Evolutionary conservation across 1,140 invertebrate genomes (phyloP).

Genomic region (Panagrolaimus sp.): DNA sequence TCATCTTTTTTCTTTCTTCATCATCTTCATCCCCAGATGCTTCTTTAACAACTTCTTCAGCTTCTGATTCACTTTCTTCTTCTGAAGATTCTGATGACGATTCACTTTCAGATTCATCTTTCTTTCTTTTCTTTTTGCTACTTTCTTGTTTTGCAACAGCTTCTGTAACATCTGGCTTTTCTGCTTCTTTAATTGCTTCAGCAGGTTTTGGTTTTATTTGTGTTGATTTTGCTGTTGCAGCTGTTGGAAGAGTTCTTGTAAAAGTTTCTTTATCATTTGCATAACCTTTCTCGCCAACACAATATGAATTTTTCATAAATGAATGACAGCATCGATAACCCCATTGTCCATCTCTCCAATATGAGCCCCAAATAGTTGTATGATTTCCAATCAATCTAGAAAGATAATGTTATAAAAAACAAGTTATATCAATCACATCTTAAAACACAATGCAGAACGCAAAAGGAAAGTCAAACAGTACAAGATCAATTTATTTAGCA

Average conservation of each 20-base stretch:
- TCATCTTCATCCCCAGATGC: slow-evolving; percentile 10
- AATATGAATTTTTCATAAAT: slow-evolving; percentile 73
- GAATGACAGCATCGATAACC: slow-evolving; percentile 89
- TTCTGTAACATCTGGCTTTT: not conserved
- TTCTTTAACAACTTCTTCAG: not conserved
- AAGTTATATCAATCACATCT: too few relatives aligned
- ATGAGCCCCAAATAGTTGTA: slow-evolving; percentile 83
- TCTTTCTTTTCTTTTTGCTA: too few relatives aligned
- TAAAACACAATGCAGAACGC: too few relatives aligned
- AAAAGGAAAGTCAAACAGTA: too few relatives aligned
- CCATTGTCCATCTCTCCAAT: slow-evolving; percentile 83
- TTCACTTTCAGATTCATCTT: too few relatives aligned
- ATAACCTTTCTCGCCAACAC: slow-evolving; percentile 71
- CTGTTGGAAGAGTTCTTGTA: not conserved
- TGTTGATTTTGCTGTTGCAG: not conserved
- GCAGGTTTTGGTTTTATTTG: not conserved
- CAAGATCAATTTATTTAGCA: too few relatives aligned
- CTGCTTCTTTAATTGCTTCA: not conserved
- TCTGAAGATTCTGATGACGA: slow-evolving; percentile 15
- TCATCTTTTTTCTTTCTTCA: too few relatives aligned
- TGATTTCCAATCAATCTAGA: slow-evolving; percentile 39
- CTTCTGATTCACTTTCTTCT: slow-evolving; percentile 14
- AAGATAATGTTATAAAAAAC: too few relatives aligned
- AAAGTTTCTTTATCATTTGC: slow-evolving; percentile 24
- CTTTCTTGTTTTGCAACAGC: slow-evolving; percentile 16